Base-by-base conservation (phyloP, 2,113 vertebrate species). In the Gallinago undulata region DNA sequence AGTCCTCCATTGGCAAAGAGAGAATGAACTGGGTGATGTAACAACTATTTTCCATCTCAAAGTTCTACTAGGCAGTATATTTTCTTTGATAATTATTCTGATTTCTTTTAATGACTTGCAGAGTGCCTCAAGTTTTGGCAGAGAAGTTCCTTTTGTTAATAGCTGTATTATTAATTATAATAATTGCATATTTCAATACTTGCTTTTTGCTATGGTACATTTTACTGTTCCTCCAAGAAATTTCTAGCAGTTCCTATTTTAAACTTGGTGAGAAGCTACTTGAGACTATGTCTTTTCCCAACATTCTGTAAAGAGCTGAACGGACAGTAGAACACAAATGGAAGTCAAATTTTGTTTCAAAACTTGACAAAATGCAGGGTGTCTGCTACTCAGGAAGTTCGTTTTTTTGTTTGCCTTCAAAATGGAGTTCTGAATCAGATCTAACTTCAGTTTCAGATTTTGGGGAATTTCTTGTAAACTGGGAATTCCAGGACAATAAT, bases 81-180 rank as follows among this genome's bases (percentile, higher is more conserved):
- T 95, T 92, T 87, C 75, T 91, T 93, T 92, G 43, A 77, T 94
- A 94, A 91, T 96, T 93, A 89, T 83, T 96, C 41, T 86, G 59
- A 89, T 96, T 72, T 94, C 33, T 91, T 84, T 76, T 91, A 96
- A 96, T 2, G 9, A 82, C 72, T 89, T 86, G 48, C 78, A 62
- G 50, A 93, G 13, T 57, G 73, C 92, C 90, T 88, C 39, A 77
- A 75, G 93, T 59, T 84, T 96, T 96, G 94, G 84, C 75, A 80
- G 47, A 78, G 50, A 90, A 80, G 8, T 14, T 21, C 7, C 53
- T 72, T 95, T 94, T 93, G 56, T 92, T 84, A 94, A 88, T 37
- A 82, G 27, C 57, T 67, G 7, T 43, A 89, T 88, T 90, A 90
- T 88, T 94, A 96, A 91, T 96, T 90, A 90, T 57, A 90, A 87